phyloP scores from a whole-genome alignment of 2,113 vertebrate species.

The Ranitomeya imitator region DNA sequence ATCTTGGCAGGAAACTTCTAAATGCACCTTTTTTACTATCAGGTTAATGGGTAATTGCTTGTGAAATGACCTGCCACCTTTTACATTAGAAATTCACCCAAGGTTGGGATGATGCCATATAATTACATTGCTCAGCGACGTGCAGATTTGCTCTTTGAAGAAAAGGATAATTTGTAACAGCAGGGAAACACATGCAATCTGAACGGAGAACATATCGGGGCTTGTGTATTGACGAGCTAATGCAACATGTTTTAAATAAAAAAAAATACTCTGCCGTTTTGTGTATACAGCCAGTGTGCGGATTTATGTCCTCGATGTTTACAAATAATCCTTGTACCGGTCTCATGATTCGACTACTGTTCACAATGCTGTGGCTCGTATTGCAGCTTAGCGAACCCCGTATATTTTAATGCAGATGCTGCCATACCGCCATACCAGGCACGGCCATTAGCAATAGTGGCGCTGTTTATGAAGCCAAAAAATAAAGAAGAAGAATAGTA shows the following conservation, averaged over 20 bases:
- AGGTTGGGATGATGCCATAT: neutral
- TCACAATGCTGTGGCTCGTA: no score
- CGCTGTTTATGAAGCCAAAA: neutral
- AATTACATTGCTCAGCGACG: neutral
- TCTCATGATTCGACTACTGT: neutral
- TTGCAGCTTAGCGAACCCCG: no score
- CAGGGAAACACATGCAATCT: neutral
- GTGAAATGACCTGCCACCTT: conserved; percentile 20
- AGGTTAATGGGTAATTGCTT: neutral
- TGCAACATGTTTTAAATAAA: neutral
- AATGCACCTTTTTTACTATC: neutral
- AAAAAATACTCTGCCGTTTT: neutral
- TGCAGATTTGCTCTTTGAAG: neutral
- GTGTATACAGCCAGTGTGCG: neutral
- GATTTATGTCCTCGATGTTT: neutral
- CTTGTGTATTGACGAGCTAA: neutral
- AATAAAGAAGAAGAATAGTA: neutral
- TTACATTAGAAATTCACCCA: neutral
- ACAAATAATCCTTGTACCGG: neutral
- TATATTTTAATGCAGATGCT: no score
- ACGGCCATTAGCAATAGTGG: neutral
- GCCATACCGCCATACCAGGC: no score
- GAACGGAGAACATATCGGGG: neutral
- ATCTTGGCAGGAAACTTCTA: neutral
- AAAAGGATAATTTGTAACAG: neutral